Evolutionary conservation across 2,113 vertebrate genomes (phyloP), one percentile per base, ranked within the genome.

Genomic region (Argyrosomus japonicus): DNA sequence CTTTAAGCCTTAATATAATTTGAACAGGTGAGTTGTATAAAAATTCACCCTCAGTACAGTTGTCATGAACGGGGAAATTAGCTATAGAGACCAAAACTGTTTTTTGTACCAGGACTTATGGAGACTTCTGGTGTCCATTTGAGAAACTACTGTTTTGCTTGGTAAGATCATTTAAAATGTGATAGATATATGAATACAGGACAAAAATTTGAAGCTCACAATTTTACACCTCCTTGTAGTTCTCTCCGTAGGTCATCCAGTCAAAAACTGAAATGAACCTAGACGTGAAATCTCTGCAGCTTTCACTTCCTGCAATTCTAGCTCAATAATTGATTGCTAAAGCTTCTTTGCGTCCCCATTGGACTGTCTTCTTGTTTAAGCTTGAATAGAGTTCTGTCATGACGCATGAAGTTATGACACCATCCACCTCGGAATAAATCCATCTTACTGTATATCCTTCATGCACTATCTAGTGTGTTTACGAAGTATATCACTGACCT

Each of bases 401-500:
- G 72, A 82, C 43, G 11, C 54, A 65, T 82, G 68, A 61, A 57
- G 73, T 18, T 18, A 67, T 75, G 56, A 84, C 81, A 82, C 72
- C 80, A 76, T 84, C 64, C 25, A 67, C 74, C 61, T 81, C 61
- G 53, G 79, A 78, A 67, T 76, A 88, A 91, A 91, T 84, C 89
- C 84, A 90, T 89, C 57, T 72, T 76, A 77, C 87, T 77, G 74
- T 88, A 81, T 70, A 79, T 53, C 54, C 80, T 54, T 74, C 87
- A 53, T 78, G 86, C 69, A 81, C 57, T 36, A 77, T 71, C 61
- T 65, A 79, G 21, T 76, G 74, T 85, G 76, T 87, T 81, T 83
- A 85, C 90, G 77, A 82, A 84, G 81, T 85, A 85, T 91, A 86
- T 90, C 88, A 88, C 86, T 79, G 91, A 92, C 91, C 91, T 89